Evolutionary conservation across 2,888 invertebrate species (phyloP).

Genomic region (Scotopteryx bipunctaria): DNA sequence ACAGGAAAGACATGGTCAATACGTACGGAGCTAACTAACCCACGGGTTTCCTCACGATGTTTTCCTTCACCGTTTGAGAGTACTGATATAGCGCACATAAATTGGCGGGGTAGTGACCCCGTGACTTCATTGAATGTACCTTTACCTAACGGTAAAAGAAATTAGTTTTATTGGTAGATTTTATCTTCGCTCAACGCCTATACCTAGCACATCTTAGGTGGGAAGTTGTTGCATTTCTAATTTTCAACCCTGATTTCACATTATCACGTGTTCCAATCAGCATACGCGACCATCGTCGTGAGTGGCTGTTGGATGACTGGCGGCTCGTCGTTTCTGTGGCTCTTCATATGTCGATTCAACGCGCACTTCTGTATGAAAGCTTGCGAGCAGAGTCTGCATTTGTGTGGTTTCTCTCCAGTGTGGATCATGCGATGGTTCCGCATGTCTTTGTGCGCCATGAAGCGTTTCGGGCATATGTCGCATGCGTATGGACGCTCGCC

Average conservation of each 20-base stretch:
- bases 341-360: slow-evolving; percentile 95
- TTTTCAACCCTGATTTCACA: not conserved
- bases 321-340: slow-evolving; percentile 46
- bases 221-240: no score
- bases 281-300: slow-evolving; percentile 16
- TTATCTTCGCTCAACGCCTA: no score
- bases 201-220: no score
- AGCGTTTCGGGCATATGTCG: slow-evolving; percentile 94
- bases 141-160: no score
- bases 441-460: slow-evolving; percentile 95
- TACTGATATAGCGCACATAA: no score
- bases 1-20: no score
- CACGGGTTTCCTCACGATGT: no score
- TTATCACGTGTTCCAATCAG: slow-evolving; percentile 29
- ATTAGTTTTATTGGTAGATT: no score
- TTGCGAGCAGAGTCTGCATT: slow-evolving; percentile 93
- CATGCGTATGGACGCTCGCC: slow-evolving; percentile 92
- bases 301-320: slow-evolving; percentile 13
- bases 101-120: no score
- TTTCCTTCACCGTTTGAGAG: no score
- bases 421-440: slow-evolving; percentile 96
- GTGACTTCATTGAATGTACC: no score
- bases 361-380: slow-evolving; percentile 97
- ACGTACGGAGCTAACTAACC: no score
- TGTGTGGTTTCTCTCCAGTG: slow-evolving; percentile 95